Percentiles rank a stretch among this genome's conserved stretches.
phyloP scores from a whole-genome alignment of 2,113 vertebrate genomes.

The Sitta europaea region DNA sequence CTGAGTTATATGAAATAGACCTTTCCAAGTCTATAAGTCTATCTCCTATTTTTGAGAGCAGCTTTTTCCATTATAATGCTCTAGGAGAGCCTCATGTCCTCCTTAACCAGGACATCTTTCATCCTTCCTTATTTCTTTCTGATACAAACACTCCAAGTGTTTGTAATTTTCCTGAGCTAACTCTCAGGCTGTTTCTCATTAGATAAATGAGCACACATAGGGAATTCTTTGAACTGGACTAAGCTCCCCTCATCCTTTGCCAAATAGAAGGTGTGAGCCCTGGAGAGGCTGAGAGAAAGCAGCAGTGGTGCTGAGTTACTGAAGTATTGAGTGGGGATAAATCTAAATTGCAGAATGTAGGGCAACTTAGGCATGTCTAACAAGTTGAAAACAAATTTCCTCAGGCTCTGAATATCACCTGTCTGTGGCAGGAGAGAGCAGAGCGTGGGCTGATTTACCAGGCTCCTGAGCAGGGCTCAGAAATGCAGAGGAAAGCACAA shows the following conservation, averaged over 20 bases:
- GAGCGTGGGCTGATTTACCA: fast-evolving
- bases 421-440: neutral
- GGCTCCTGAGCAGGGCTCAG: neutral
- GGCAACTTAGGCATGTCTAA: neutral
- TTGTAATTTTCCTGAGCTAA: neutral
- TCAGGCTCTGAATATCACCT: neutral
- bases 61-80: neutral
- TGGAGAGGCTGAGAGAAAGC: neutral
- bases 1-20: neutral
- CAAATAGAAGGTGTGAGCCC: neutral
- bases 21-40: neutral
- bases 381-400: neutral
- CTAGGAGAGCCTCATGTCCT: neutral
- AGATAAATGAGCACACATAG: neutral
- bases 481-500: neutral
- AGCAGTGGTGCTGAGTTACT: neutral
- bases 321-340: neutral
- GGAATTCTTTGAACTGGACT: neutral
- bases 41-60: neutral
- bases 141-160: neutral
- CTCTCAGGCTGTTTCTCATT: neutral
- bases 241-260: neutral
- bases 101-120: neutral
- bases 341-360: neutral
- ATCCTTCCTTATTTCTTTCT: neutral